Evolutionary conservation across 1,140 invertebrate species (phyloP).

Genomic region (Polypedilum pembai): DNA sequence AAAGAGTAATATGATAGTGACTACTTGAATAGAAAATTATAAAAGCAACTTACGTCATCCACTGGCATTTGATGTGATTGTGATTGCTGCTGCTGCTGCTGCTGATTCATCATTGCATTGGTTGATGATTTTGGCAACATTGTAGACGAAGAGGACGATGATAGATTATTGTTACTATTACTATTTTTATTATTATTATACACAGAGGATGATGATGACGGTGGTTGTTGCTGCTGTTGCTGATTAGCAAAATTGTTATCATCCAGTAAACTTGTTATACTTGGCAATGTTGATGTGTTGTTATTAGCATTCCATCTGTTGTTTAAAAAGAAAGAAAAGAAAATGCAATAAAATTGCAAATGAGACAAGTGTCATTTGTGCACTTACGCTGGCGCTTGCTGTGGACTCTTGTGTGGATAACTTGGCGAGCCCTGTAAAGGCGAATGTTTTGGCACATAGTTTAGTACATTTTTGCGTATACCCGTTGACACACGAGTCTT

Average conservation of each 20-base stretch:
- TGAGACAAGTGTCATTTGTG: background rate
- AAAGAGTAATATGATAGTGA: background rate
- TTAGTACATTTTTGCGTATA: constrained; percentile 41
- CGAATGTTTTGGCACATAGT: constrained; percentile 41
- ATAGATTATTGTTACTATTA: constrained; percentile 31
- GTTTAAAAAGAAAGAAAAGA: constrained; percentile 32
- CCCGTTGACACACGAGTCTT: constrained; percentile 44
- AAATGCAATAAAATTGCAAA: background rate
- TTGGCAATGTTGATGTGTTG: constrained; percentile 56
- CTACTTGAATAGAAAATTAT: background rate
- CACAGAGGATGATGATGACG: constrained; percentile 32
- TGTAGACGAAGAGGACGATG: constrained; percentile 31
- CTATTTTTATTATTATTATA: constrained; percentile 29
- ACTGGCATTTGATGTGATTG: constrained; percentile 30
- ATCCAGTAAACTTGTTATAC: constrained; percentile 66
- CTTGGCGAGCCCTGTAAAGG: constrained; percentile 42
- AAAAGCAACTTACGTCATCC: background rate
- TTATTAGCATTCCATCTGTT: constrained; percentile 52
- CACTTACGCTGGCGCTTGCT: constrained; percentile 42
- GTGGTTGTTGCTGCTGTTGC: constrained; percentile 34
- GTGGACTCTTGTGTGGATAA: constrained; percentile 36
- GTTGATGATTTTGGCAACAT: constrained; percentile 22
- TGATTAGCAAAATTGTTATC: constrained; percentile 51
- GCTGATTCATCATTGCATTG: constrained; percentile 30
- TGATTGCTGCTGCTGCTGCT: constrained; percentile 32